phyloP scores from a whole-genome alignment of 23 tunicate species.

The Styela clava region DNA sequence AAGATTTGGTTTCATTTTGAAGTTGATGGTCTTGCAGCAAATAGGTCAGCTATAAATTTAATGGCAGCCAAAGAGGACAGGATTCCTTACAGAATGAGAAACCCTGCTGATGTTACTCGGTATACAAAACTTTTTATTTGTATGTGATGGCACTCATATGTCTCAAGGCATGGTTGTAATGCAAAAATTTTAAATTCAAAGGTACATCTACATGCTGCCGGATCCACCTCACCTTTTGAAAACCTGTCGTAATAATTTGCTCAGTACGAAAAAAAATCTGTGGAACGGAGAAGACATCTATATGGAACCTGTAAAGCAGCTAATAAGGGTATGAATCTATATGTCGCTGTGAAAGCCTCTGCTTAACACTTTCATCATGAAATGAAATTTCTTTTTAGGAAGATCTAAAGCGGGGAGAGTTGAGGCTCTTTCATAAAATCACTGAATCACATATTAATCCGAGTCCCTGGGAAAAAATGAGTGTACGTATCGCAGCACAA shows the following conservation, averaged over 20 bases:
- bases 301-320: too few species aligned
- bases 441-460: neutral
- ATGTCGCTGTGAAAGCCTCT: too few species aligned
- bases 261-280: neutral
- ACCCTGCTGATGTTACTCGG: neutral
- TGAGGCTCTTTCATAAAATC: neutral
- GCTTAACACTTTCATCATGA: too few species aligned
- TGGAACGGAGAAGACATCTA: neutral
- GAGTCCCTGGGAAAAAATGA: neutral
- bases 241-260: neutral
- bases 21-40: too few species aligned
- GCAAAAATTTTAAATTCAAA: neutral
- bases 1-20: too few species aligned
- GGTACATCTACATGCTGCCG: neutral
- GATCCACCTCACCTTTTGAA: neutral
- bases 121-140: neutral
- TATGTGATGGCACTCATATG: neutral
- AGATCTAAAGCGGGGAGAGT: neutral
- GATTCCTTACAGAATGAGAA: neutral
- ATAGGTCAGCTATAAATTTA: too few species aligned
- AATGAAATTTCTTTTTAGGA: neutral
- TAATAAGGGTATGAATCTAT: too few species aligned
- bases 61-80: too few species aligned
- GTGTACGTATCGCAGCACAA: neutral
- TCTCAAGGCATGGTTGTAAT: too few species aligned